These are phyloP conservation scores for Andricus curvator DNA, from an alignment of 2,888 invertebrate species.

Conservation along the genomic window DNA sequence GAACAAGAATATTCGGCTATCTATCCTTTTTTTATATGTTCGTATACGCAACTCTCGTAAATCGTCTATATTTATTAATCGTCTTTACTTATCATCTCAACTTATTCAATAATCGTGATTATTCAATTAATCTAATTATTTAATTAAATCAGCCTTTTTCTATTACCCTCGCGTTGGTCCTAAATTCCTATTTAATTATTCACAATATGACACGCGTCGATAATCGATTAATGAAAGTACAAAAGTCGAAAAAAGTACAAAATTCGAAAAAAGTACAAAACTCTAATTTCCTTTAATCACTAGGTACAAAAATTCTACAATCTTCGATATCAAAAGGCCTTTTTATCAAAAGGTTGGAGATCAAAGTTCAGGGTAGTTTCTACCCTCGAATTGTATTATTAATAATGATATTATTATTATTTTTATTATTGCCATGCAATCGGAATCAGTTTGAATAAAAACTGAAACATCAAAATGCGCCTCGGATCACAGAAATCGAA, in stretches of 20 bases:
- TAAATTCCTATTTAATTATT: constrained; percentile 47
- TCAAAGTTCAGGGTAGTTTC: constrained; percentile 23
- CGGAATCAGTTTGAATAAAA: neutral
- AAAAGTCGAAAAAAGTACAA: constrained; percentile 33
- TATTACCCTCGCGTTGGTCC: constrained; percentile 53
- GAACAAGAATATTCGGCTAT: neutral
- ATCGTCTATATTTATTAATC: neutral
- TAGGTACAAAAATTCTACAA: neutral
- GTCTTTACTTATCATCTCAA: neutral
- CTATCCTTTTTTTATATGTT: neutral
- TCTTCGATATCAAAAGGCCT: neutral
- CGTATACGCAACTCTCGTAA: neutral
- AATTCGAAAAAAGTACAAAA: constrained; percentile 30
- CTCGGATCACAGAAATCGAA: constrained; percentile 16
- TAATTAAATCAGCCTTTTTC: constrained; percentile 63
- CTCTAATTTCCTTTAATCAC: neutral
- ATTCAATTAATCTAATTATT: constrained; percentile 48
- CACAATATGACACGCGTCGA: constrained; percentile 55
- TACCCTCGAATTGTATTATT: neutral
- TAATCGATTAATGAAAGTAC: constrained; percentile 2
- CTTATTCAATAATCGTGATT: neutral
- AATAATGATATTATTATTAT: neutral
- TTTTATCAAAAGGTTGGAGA: constrained; percentile 23
- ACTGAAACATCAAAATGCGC: constrained; percentile 10
- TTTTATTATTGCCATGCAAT: constrained; percentile 12